Evolutionary conservation across 2,113 vertebrate species (phyloP).

Genomic region (Jacana jacana): DNA sequence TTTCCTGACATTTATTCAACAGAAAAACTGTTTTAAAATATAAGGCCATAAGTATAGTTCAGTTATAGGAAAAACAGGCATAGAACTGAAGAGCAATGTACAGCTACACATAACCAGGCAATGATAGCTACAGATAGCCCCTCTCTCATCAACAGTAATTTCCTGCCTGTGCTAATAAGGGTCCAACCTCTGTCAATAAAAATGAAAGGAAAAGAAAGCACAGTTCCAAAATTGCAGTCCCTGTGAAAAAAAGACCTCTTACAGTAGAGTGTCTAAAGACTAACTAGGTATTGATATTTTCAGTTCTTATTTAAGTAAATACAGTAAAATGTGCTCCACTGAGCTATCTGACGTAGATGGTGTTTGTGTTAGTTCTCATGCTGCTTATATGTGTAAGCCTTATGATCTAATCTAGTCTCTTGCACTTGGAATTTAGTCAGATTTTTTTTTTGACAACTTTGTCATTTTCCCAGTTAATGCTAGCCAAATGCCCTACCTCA

Average conservation of each 20-base stretch:
- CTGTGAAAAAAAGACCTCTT: not conserved
- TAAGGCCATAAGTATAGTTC: not conserved
- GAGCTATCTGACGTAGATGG: not conserved
- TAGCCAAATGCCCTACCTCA: not conserved
- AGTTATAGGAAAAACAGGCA: not conserved
- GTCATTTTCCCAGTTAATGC: not conserved
- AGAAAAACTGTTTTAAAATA: not conserved
- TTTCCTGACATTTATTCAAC: not conserved
- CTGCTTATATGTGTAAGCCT: not conserved
- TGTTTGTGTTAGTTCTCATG: not conserved
- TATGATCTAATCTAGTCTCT: not conserved
- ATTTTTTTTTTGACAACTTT: not conserved
- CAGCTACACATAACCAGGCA: not conserved
- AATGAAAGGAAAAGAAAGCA: not conserved
- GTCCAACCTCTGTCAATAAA: not conserved
- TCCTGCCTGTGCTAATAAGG: not conserved
- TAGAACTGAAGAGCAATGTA: not conserved
- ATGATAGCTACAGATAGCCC: not conserved
- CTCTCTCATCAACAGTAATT: not conserved
- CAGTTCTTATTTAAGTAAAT: not conserved
- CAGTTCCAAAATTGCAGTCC: not conserved
- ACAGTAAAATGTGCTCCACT: not conserved
- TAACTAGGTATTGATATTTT: not conserved
- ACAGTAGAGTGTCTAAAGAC: not conserved
- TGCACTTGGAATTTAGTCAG: not conserved